Conservation (phyloP, 2,113 vertebrate species). For the Hemichromis elongatus region DNA sequence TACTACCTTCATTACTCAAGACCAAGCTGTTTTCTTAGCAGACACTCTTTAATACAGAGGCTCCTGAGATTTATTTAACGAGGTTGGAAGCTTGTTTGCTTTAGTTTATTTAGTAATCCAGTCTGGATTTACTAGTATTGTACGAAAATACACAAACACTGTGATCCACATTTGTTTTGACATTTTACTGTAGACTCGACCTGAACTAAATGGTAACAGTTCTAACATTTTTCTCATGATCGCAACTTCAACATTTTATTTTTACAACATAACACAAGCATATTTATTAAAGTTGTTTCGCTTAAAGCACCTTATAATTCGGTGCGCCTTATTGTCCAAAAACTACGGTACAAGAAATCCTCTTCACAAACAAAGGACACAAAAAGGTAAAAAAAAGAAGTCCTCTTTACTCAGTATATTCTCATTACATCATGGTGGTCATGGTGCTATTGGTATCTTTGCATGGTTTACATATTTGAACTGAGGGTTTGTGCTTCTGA, state of each 20-base stretch:
- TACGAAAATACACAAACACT: background rate
- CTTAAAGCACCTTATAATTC: too few species aligned
- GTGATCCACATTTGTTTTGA: background rate
- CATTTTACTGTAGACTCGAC: background rate
- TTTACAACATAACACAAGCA: background rate
- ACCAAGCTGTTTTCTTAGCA: background rate
- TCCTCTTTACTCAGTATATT: background rate
- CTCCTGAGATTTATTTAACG: slow-evolving; percentile 7
- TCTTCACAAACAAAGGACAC: background rate
- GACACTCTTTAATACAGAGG: background rate
- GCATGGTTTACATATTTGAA: background rate
- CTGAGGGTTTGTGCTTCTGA: background rate
- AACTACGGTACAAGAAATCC: background rate
- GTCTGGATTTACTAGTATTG: background rate
- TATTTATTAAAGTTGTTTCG: background rate
- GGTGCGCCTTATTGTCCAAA: too few species aligned
- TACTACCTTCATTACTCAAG: background rate
- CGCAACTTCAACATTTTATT: background rate
- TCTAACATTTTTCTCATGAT: background rate
- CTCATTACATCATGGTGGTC: background rate
- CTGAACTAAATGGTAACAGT: background rate
- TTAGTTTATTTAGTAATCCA: background rate
- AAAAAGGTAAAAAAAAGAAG: background rate
- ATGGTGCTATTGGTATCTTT: background rate
- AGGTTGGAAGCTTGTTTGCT: background rate